A percentile compares a stretch with the other conserved stretches of the same genome.
phyloP scores from a whole-genome alignment of 2,888 invertebrate genomes.

The Sinodicranocentrus sp. region DNA sequence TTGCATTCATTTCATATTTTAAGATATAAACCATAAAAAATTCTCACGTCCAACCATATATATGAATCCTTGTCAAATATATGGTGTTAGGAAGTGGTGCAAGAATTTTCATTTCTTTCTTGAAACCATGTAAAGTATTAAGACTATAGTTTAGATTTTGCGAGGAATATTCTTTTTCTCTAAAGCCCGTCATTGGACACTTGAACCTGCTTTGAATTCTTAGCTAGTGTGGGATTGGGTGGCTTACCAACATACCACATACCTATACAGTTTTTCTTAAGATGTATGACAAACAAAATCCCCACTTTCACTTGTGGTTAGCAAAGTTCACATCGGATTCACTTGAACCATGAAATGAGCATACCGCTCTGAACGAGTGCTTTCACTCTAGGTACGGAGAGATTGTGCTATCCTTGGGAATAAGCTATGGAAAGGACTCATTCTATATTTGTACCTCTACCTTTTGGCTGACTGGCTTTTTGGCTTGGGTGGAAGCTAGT shows the following conservation, averaged over 20 bases:
- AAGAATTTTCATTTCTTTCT: too few species aligned
- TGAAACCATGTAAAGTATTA: too few species aligned
- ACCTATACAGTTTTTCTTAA: slow-evolving; percentile 10
- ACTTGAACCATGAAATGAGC: slow-evolving; percentile 66
- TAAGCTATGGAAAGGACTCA: background rate
- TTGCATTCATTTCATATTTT: too few species aligned
- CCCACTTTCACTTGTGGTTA: slow-evolving; percentile 63
- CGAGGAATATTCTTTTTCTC: background rate
- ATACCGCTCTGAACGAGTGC: slow-evolving; percentile 38
- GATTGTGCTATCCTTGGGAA: background rate
- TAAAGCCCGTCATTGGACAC: background rate
- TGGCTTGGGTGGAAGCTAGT: slow-evolving; percentile 60
- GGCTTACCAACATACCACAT: background rate
- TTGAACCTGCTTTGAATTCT: background rate
- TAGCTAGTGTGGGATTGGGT: too few species aligned
- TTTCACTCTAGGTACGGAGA: background rate
- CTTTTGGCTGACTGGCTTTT: slow-evolving; percentile 34
- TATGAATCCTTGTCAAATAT: too few species aligned
- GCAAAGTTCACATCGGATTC: slow-evolving; percentile 62
- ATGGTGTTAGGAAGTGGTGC: too few species aligned
- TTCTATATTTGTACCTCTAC: slow-evolving; percentile 36
- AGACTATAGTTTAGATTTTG: too few species aligned
- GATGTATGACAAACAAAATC: slow-evolving; percentile 65
- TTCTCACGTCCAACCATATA: too few species aligned
- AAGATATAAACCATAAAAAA: too few species aligned